A percentile compares a stretch with the other conserved stretches of the same genome.
Conservation (phyloP, 2,113 vertebrate genomes). For the Anas platyrhynchos region DNA sequence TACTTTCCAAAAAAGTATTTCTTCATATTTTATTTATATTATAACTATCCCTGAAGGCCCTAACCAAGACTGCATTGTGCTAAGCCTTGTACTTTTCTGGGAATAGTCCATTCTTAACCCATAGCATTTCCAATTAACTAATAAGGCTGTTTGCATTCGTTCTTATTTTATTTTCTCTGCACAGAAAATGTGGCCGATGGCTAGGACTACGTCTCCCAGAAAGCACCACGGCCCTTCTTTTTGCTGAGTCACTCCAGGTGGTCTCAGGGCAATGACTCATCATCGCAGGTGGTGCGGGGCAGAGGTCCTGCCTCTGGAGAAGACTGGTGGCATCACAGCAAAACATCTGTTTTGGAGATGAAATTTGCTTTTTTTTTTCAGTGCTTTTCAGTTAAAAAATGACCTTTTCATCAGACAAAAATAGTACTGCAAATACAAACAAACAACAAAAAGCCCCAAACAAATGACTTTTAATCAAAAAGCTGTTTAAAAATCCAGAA, state of each 20-base stretch:
- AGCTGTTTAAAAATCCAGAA: not conserved
- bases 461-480: not conserved
- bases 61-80: not conserved
- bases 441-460: not conserved
- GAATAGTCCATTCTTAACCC: not conserved
- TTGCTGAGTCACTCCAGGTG: not conserved
- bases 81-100: not conserved
- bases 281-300: rapidly evolving
- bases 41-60: not conserved
- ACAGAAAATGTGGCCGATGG: not conserved
- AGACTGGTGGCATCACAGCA: not conserved
- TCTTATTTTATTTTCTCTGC: not conserved
- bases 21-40: not conserved
- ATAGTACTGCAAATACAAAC: not conserved
- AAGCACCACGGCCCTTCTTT: not conserved
- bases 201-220: not conserved
- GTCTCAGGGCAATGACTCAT: not conserved
- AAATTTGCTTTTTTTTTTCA: not conserved
- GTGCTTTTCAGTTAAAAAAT: not conserved
- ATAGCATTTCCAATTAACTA: not conserved
- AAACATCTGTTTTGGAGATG: not conserved
- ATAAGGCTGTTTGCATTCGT: not conserved
- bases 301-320: not conserved
- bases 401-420: not conserved
- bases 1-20: not conserved